Conservation (phyloP, 2,113 vertebrate genomes). For the Cyprinus carpio region DNA sequence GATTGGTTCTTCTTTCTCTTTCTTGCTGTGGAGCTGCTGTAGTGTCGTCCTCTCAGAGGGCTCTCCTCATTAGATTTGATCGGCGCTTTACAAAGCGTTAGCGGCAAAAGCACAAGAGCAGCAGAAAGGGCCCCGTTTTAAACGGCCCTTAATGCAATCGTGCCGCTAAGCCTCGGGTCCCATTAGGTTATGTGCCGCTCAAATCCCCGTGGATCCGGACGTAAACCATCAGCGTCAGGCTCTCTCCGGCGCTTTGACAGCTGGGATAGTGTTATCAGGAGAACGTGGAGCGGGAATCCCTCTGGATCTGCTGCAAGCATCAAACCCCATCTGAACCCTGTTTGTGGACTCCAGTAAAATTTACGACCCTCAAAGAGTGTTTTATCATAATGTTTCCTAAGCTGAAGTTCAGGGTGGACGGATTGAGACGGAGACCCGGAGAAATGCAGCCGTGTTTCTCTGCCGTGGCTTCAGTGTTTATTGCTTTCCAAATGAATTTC, state of each 20-base stretch:
- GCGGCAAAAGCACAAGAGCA: slow-evolving; percentile 63
- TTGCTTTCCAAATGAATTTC: not conserved
- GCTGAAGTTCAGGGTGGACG: no score
- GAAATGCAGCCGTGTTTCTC: no score
- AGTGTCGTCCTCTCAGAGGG: slow-evolving; percentile 37
- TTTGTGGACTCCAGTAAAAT: no score
- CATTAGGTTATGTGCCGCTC: slow-evolving; percentile 75
- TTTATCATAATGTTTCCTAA: no score
- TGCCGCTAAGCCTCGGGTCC: slow-evolving; percentile 71
- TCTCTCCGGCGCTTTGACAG: not conserved
- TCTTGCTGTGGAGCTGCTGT: no score
- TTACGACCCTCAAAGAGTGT: no score
- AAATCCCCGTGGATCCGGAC: slow-evolving; percentile 71
- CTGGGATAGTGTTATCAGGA: slow-evolving; percentile 54
- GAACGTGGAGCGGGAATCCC: slow-evolving; percentile 58
- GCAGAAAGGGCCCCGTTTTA: slow-evolving; percentile 61
- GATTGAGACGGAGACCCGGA: no score
- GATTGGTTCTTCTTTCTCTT: not conserved
- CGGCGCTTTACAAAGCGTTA: slow-evolving; percentile 55
- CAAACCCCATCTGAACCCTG: no score
- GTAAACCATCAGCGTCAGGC: slow-evolving; percentile 56
- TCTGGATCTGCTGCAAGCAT: slow-evolving; percentile 50
- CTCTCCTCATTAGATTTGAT: slow-evolving; percentile 54
- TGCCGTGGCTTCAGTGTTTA: slow-evolving; percentile 31
- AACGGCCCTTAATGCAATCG: slow-evolving; percentile 71